Evolutionary conservation across 2,113 vertebrate genomes (phyloP), one percentile per base, ranked within the genome.

Genomic region (Lasiurus cinereus): DNA sequence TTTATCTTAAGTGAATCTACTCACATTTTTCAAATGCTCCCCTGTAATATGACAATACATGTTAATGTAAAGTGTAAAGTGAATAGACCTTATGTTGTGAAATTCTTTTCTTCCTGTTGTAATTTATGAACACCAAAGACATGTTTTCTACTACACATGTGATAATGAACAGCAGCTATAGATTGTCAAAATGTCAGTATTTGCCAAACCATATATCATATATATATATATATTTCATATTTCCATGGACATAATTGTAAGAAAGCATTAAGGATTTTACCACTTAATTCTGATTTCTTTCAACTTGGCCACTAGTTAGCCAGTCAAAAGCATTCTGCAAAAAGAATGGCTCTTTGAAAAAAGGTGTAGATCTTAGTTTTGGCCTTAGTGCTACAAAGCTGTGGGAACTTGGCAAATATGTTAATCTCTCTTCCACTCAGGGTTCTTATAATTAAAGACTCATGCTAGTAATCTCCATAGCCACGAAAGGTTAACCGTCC

Each of bases 371-470:
- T 90, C 27, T 89, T 46, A 36, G 62, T 85, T 83, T 67, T 86
- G 24, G 48, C 48, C 10, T 96, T 80, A 33, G 36, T 66, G 24
- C 54, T 84, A 39, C 16, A 74, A 27, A 83, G 66, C 48, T 96
- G 16, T 87, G 24, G 93, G 54, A 85, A 56, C 39, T 73, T 91
- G 59, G 48, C 39, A 94, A 93, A 33, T 80, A 72, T 36, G 59
- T 94, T 96, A 97, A 93, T 84, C 67, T 96, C 33, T 70, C n/a
- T 91, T 90, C 79, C 56, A 95, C 59, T 94, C 52, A 50, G 33
- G 6, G 13, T 74, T 94, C 54, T 88, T 88, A 64, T 86, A 93
- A 97, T 96, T 95, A 96, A 96, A 94, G 74, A 78, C 50, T 94
- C 72, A 90, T 83, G 70, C 73, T 90, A 83, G 87, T 84, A 88